phyloP scores from a whole-genome alignment of 2,797 vertebrate genomes.

The Ispidina picta region DNA sequence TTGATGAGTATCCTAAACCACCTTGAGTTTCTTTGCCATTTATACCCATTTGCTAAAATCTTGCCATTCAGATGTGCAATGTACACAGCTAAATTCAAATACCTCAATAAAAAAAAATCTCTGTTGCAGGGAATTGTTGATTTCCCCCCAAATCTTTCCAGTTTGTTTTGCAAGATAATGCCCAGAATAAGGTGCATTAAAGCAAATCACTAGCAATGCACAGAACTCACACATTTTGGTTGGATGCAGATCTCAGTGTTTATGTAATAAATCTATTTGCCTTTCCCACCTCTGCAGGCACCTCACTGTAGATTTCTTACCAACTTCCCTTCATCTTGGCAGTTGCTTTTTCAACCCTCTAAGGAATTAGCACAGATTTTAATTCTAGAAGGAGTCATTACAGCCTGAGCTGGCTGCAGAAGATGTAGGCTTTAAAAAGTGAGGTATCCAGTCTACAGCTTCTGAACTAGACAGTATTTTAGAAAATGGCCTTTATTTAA shows the following conservation, averaged over 20 bases:
- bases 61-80: neutral
- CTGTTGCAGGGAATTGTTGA: neutral
- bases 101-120: neutral
- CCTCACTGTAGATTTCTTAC: neutral
- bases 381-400: neutral
- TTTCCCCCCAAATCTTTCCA: neutral
- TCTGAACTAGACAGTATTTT: neutral
- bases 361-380: neutral
- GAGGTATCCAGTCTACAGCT: neutral
- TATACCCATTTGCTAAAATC: neutral
- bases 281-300: neutral
- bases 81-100: neutral
- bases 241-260: neutral
- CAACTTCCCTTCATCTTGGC: neutral
- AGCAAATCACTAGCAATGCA: neutral
- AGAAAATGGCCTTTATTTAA: neutral
- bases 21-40: neutral
- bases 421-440: neutral
- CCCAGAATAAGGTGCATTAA: neutral
- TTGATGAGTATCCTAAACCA: neutral
- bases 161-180: neutral
- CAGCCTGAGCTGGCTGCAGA: neutral
- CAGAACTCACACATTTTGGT: neutral
- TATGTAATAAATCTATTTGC: neutral
- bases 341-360: neutral